phyloP scores from a whole-genome alignment of 2,113 vertebrate species.

The Clarias batrachus region DNA sequence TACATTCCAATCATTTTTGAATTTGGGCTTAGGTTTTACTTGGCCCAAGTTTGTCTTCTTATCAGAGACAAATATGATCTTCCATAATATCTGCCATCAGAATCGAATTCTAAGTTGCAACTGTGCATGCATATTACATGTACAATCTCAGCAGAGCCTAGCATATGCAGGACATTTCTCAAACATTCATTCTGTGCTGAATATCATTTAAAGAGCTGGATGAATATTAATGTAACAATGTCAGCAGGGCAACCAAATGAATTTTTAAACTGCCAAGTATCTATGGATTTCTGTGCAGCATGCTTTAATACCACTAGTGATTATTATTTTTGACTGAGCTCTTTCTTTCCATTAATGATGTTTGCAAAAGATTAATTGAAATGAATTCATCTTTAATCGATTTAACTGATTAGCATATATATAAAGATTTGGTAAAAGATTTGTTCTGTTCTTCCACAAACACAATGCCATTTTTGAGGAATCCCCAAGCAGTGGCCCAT shows the following conservation, averaged over 20 bases:
- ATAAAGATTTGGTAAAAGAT: background rate
- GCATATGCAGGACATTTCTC: constrained; percentile 14
- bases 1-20: background rate
- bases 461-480: background rate
- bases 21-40: background rate
- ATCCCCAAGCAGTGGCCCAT: no score
- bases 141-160: background rate
- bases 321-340: background rate
- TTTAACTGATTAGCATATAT: background rate
- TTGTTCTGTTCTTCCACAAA: background rate
- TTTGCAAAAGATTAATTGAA: background rate
- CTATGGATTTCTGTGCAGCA: background rate
- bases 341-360: background rate
- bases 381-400: background rate
- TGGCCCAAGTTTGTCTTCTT: background rate
- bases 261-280: constrained; percentile 11
- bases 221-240: constrained; percentile 41
- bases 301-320: background rate
- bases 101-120: background rate
- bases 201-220: constrained; percentile 33
- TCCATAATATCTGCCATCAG: background rate
- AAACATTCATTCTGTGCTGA: constrained; percentile 21
- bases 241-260: constrained; percentile 18
- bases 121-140: constrained; percentile 3
- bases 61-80: background rate